phyloP scores from a whole-genome alignment of 1,140 invertebrate species.

The Laodelphax striatellus region DNA sequence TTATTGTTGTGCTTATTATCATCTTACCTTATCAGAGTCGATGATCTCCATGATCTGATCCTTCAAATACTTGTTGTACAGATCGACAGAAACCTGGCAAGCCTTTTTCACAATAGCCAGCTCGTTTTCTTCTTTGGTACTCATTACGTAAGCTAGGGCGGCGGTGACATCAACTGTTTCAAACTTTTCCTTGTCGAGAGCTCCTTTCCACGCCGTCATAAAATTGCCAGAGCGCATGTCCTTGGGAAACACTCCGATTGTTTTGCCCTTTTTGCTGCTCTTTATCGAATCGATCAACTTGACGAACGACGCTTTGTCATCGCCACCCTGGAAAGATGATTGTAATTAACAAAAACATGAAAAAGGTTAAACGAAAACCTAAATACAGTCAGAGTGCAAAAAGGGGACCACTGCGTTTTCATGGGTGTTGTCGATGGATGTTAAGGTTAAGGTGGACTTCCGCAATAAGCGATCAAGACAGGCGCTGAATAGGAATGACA shows the following conservation, averaged over 20 bases:
- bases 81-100: conserved; percentile 81
- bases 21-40: conserved; percentile 79
- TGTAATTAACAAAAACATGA: neutral
- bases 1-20: too few relatives aligned
- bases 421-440: too few relatives aligned
- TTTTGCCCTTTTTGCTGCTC: conserved; percentile 80
- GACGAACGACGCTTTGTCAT: conserved; percentile 89
- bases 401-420: too few relatives aligned
- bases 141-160: conserved; percentile 76
- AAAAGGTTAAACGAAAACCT: too few relatives aligned
- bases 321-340: conserved; percentile 60
- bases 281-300: conserved; percentile 79
- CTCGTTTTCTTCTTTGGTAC: conserved; percentile 91
- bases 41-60: conserved; percentile 98
- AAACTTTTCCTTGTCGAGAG: conserved; percentile 63
- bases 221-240: conserved; percentile 91
- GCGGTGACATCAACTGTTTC: conserved; percentile 81
- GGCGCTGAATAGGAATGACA: too few relatives aligned
- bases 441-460: too few relatives aligned
- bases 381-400: too few relatives aligned
- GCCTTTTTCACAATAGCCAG: conserved; percentile 90
- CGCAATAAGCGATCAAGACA: too few relatives aligned
- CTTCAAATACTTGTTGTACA: conserved; percentile 93
- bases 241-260: conserved; percentile 85
- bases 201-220: conserved; percentile 78